Base-by-base conservation (phyloP, 2,797 vertebrate genomes). In the Sternotherus odoratus region DNA sequence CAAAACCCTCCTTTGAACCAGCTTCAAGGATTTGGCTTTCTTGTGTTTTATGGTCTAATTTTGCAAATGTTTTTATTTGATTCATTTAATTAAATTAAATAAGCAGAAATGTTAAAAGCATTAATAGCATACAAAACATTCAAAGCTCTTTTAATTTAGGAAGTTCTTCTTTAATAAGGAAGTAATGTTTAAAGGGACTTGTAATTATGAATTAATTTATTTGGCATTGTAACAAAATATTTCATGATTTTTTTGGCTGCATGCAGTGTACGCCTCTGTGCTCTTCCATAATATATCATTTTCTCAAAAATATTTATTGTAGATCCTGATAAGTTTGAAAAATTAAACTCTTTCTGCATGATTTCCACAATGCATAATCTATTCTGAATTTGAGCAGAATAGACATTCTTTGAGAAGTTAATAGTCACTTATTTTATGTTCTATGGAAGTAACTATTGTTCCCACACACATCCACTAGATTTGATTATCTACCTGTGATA, bases 61-160 rank as follows among this genome's bases (percentile, higher is more conserved):
- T 48, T 75, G 26, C 72, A 75, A 75, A 75, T 46, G 4, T 53
- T 81, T 66, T 24, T 23, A 43, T 87, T 83, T 89, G 66, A 90
- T 54, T 84, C 48, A 60, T 74, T 60, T 53, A 24, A 48, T 15
- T 60, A 33, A 80, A 10, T 83, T 92, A 57, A 30, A 74, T 77
- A 91, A 92, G 36, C 1, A 0, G 50, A 91, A 91, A 49, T 10
- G 8, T 80, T 91, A 60, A 78, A 91, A 83, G 8, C 74, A 77
- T 86, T 92, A 92, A 63, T 33, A 36, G 30, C 39, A 39, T 63
- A 46, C 49, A 93, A 90, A 94, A 85, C 24, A 66, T 63, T 53
- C 24, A 75, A 88, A 87, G 28, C 33, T 84, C 60, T 84, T 96
- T 91, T 85, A 75, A 79, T 91, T 89, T 75, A 5, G 6, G 77